phyloP scores from a whole-genome alignment of 2,113 vertebrate species.

The Carlito syrichta region DNA sequence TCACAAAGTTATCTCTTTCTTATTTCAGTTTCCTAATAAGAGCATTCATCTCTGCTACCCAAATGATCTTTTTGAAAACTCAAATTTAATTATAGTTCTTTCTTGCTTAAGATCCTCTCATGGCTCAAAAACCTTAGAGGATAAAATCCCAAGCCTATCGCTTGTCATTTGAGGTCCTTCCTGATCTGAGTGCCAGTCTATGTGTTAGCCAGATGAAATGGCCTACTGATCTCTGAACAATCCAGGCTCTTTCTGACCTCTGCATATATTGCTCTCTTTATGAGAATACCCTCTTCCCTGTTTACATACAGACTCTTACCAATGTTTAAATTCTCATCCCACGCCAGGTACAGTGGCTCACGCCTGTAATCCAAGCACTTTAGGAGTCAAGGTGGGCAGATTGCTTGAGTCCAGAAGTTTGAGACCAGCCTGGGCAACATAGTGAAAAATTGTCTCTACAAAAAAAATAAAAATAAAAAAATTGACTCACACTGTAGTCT shows the following conservation, averaged over 20 bases:
- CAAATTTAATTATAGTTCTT: conserved; percentile 42
- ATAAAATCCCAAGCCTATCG: neutral
- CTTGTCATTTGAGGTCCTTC: neutral
- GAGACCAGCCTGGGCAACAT: too few species aligned
- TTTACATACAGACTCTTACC: neutral
- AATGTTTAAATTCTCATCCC: neutral
- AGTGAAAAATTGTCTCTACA: too few species aligned
- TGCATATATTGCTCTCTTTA: neutral
- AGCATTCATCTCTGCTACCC: neutral
- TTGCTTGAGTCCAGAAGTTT: too few species aligned
- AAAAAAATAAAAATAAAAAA: too few species aligned
- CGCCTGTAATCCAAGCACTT: too few species aligned
- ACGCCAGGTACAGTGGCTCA: too few species aligned
- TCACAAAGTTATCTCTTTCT: neutral
- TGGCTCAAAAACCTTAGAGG: neutral
- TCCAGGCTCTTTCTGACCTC: neutral
- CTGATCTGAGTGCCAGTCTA: neutral
- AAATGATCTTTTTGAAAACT: conserved; percentile 17
- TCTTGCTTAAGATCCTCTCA: conserved; percentile 40
- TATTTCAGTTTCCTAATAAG: neutral
- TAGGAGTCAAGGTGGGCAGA: too few species aligned
- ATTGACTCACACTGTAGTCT: too few species aligned
- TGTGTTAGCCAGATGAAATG: neutral
- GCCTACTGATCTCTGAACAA: neutral
- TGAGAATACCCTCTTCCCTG: neutral